Evolutionary conservation across 92 coral and sea anemone genomes (phyloP), one percentile per base, ranked within the genome.

Genomic region (Phenganax subtilis): DNA sequence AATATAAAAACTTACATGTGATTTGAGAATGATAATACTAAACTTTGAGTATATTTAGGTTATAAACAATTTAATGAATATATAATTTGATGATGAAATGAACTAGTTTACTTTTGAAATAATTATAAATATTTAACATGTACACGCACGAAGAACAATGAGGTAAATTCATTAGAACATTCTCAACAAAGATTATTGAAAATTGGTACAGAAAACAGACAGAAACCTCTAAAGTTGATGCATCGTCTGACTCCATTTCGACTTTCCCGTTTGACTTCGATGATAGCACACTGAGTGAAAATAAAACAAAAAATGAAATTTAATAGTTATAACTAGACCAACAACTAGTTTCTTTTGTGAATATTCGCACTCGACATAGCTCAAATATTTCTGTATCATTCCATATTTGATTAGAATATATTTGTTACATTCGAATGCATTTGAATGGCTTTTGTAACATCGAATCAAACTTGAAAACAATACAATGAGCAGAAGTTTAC

Each of bases 341-440:
- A 68, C 73, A 7, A 37, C 73, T 10, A 68, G 30, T 14, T 7
- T 68, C n/a, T 30, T 68, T 68, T 68, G 53, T 30, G 11, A 10
- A 28, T 30, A 68, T 68, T 68, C 73, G 73, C 54, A 68, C 73
- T 68, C 47, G 73, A 68, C 73, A 68, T 68, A 68, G 11, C 73
- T 68, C 14, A 37, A 68, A 68, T 68, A 68, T 14, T 68, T 68
- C 29, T 29, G 51, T 68, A 68, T 68, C 30, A 25, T 68, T 68
- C 73, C 53, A 68, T 12, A 29, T 64, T 68, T 68, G 3, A 68
- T 68, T 68, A 37, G 73, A 37, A 68, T 68, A 37, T 11, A 28
- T 68, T 68, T 29, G 73, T 68, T 37, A 30, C 73, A 68, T n/a
- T 37, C 47, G 53, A 37, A 30, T 68, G 73, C 73, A 28, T 68